Conservation (phyloP, 2,797 vertebrate species). For the Chaunax sp. region DNA sequence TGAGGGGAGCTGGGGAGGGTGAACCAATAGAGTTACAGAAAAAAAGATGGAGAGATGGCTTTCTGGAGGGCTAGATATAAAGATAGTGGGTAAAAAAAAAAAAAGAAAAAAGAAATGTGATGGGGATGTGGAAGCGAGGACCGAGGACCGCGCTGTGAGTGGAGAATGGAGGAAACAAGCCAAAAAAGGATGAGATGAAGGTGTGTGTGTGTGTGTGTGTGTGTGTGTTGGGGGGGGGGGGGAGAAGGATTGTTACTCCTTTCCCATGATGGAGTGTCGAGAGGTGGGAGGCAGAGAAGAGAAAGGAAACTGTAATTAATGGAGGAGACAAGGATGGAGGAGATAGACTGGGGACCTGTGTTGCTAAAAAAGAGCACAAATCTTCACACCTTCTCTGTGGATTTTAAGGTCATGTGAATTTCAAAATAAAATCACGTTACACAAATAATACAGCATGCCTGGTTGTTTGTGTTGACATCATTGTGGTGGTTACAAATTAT, state of each 20-base stretch:
- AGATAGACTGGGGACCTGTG: slow-evolving; percentile 12
- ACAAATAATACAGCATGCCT: slow-evolving; percentile 25
- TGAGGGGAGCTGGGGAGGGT: slow-evolving; percentile 39
- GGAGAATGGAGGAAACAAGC: slow-evolving; percentile 49
- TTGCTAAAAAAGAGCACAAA: slow-evolving; percentile 55
- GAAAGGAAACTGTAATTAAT: slow-evolving; percentile 68
- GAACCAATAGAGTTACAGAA: slow-evolving; percentile 44
- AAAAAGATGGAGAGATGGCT: slow-evolving; percentile 44
- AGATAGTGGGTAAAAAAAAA: slow-evolving; percentile 30
- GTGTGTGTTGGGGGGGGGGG: not conserved
- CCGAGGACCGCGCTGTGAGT: slow-evolving; percentile 23
- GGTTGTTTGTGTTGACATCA: slow-evolving; percentile 52
- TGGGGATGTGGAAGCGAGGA: slow-evolving; percentile 20
- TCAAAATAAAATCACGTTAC: slow-evolving; percentile 17
- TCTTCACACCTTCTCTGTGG: slow-evolving; percentile 14
- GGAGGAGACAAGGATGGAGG: slow-evolving; percentile 32
- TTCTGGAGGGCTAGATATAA: slow-evolving; percentile 40
- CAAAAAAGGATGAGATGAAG: slow-evolving; percentile 23
- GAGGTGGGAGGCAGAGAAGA: slow-evolving; percentile 47
- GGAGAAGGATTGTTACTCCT: slow-evolving; percentile 53
- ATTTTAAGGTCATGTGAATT: slow-evolving; percentile 34
- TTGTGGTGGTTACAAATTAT: slow-evolving; percentile 52
- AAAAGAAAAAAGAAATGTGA: slow-evolving; percentile 29
- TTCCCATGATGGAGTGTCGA: slow-evolving; percentile 59
- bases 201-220: slow-evolving; percentile 12